phyloP scores from a whole-genome alignment of 2,113 vertebrate species.

The Sprattus sprattus region DNA sequence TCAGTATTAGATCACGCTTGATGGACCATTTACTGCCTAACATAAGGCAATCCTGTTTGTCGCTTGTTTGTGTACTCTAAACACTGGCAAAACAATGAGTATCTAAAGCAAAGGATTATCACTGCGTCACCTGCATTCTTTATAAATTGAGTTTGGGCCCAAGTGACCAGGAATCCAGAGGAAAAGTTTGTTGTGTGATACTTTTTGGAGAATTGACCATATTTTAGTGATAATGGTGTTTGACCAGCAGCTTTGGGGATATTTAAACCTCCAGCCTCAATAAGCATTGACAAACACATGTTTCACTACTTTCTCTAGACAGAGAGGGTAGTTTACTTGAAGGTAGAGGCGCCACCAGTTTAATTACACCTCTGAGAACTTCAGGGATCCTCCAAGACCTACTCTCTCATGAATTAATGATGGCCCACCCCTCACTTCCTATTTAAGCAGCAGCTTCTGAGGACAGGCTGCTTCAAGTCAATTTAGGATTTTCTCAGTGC shows the following conservation, averaged over 20 bases:
- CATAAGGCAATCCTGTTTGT: too few relatives aligned
- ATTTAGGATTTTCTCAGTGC: conserved; percentile 51
- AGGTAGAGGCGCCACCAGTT: conserved; percentile 64
- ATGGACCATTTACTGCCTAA: too few relatives aligned
- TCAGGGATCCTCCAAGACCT: conserved; percentile 59
- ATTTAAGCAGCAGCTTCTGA: conserved; percentile 58
- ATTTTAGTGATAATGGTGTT: background rate
- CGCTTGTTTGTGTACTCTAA: too few relatives aligned
- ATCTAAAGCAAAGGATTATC: background rate
- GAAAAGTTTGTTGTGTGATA: background rate
- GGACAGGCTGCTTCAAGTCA: conserved; percentile 57
- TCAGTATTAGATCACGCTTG: too few relatives aligned
- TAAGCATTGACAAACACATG: conserved; percentile 46
- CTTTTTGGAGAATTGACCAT: background rate
- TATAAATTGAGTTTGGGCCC: background rate
- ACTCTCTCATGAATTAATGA: conserved; percentile 69
- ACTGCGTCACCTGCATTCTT: too few relatives aligned
- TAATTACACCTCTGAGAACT: conserved; percentile 67
- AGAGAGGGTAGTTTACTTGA: conserved; percentile 46
- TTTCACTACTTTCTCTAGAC: conserved; percentile 30
- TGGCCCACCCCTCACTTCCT: conserved; percentile 59
- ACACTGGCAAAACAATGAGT: background rate
- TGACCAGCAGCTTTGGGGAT: background rate
- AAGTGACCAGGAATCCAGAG: background rate
- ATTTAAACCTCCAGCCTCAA: conserved; percentile 39